A percentile compares a stretch with the other conserved stretches of the same genome.
Evolutionary conservation across 1,140 invertebrate species (phyloP).

Genomic region (Listronotus oregonensis): DNA sequence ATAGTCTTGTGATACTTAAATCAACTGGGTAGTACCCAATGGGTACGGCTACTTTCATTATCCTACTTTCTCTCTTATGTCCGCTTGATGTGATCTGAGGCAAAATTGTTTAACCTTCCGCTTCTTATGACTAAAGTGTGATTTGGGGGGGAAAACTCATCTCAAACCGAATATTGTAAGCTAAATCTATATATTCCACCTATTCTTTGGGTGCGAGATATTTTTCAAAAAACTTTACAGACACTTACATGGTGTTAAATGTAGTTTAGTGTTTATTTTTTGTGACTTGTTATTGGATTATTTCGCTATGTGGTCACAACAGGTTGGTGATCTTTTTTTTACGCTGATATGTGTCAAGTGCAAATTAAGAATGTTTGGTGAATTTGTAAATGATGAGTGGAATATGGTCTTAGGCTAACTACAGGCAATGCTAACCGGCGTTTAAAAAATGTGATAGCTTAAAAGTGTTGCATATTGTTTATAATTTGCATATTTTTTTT

Average conservation of each 20-base stretch:
- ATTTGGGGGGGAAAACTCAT: slow-evolving; percentile 40
- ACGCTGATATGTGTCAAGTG: too few relatives aligned
- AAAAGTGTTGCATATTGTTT: too few relatives aligned
- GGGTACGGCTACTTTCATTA: slow-evolving; percentile 51
- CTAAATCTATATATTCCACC: slow-evolving; percentile 50
- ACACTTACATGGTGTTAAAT: slow-evolving; percentile 40
- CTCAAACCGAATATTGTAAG: slow-evolving; percentile 42
- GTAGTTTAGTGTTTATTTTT: slow-evolving; percentile 38
- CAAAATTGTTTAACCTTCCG: slow-evolving; percentile 43
- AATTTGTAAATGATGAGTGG: too few relatives aligned
- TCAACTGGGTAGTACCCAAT: slow-evolving; percentile 33
- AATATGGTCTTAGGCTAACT: too few relatives aligned
- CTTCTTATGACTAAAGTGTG: slow-evolving; percentile 37
- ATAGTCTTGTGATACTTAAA: slow-evolving; percentile 50
- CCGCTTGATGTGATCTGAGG: slow-evolving; percentile 42
- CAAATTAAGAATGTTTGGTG: too few relatives aligned
- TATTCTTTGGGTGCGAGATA: slow-evolving; percentile 34
- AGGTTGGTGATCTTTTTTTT: slow-evolving; percentile 40
- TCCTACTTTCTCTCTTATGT: slow-evolving; percentile 52
- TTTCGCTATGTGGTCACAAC: slow-evolving; percentile 42
- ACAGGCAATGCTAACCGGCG: too few relatives aligned
- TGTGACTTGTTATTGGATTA: slow-evolving; percentile 43
- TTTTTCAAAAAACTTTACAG: slow-evolving; percentile 43
- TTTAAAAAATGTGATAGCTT: too few relatives aligned
- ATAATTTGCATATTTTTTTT: too few relatives aligned